phyloP scores from a whole-genome alignment of 2,113 vertebrate species.

The Ammodytes dubius region DNA sequence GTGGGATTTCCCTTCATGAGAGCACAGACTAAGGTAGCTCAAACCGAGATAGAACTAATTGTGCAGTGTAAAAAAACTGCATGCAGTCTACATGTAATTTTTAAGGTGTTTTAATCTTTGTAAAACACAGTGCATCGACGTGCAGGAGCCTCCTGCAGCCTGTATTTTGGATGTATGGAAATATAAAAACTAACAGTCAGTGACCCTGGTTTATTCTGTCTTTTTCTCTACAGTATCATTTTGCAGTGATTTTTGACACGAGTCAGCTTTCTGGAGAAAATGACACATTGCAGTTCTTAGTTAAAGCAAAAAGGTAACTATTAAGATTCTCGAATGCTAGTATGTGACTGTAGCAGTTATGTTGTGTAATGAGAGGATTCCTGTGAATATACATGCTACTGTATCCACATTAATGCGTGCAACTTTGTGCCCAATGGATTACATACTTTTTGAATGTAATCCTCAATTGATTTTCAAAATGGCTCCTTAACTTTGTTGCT shows the following conservation, averaged over 20 bases:
- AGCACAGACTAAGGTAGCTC: conserved; percentile 92
- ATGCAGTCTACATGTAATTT: neutral
- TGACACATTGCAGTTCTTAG: conserved; percentile 89
- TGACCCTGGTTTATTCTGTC: neutral
- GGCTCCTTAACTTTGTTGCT: conserved; percentile 18
- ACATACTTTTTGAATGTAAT: neutral
- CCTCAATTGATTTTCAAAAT: neutral
- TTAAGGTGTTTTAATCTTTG: neutral
- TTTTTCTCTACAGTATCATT: conserved; percentile 88
- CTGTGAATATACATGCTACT: neutral
- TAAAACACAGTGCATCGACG: neutral
- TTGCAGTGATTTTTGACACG: conserved; percentile 96
- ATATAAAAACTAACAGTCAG: too few relatives aligned
- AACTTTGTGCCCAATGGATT: neutral
- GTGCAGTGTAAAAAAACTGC: neutral
- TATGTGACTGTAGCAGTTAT: neutral
- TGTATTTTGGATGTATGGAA: neutral
- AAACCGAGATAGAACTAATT: neutral
- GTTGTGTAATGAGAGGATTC: neutral
- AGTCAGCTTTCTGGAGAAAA: conserved; percentile 94
- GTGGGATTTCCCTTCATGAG: conserved; percentile 99
- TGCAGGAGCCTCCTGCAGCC: neutral
- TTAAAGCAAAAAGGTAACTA: conserved; percentile 92
- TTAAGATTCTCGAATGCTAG: neutral
- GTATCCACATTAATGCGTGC: neutral